These are phyloP conservation scores for Carapus acus DNA, from an alignment of 2,797 vertebrate genomes.

Conservation along the genomic window DNA sequence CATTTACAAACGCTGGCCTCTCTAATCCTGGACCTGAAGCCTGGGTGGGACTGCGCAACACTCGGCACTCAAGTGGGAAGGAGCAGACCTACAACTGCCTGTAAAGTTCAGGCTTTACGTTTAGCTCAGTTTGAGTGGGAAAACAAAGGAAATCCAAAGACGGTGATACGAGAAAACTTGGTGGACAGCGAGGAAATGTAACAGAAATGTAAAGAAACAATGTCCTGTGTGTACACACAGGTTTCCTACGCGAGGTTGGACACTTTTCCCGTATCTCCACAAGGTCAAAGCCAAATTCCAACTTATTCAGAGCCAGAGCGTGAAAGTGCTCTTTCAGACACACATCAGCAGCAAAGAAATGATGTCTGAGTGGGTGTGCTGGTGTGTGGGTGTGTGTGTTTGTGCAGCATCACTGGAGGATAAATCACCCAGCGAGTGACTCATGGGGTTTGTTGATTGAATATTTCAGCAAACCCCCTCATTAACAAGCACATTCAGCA, in stretches of 20 bases:
- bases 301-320: not conserved
- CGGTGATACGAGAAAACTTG: too few species aligned
- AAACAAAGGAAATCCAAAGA: too few species aligned
- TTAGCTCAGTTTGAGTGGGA: too few species aligned
- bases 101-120: too few species aligned
- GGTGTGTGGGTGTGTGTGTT: too few species aligned
- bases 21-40: slow-evolving; percentile 25
- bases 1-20: slow-evolving; percentile 32
- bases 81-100: too few species aligned
- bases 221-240: not conserved
- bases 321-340: slow-evolving; percentile 19
- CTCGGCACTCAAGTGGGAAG: too few species aligned
- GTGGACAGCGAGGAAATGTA: too few species aligned
- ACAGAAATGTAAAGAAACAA: not conserved
- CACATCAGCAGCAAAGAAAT: too few species aligned
- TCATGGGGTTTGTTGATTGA: slow-evolving; percentile 22
- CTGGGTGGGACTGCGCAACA: slow-evolving; percentile 46
- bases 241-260: slow-evolving; percentile 3
- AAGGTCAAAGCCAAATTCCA: slow-evolving; percentile 33
- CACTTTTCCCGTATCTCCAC: slow-evolving; percentile 24
- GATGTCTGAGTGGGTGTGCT: slow-evolving; percentile 8
- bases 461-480: slow-evolving; percentile 3
- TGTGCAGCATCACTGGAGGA: slow-evolving; percentile 28
- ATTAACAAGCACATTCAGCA: too few species aligned
- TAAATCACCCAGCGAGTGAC: slow-evolving; percentile 17